Evolutionary conservation across 2,888 invertebrate species (phyloP), one percentile per base, ranked within the genome.

Genomic region (Cheilosia soror): DNA sequence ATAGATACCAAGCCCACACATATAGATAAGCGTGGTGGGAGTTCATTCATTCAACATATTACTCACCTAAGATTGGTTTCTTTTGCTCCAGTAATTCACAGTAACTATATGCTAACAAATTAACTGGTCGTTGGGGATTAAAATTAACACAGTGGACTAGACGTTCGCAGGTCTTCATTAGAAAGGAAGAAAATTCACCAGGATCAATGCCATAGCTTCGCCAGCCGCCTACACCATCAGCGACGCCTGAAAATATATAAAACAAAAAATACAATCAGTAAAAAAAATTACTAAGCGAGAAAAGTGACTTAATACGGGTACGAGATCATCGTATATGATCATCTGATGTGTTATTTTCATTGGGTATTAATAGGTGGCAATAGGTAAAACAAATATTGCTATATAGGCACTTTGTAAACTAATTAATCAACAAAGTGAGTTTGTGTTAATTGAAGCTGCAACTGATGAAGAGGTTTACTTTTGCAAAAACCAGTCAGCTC

Each of bases 191-290:
- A 93, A 99, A 99, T 91, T 97, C 96, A 66, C 99, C 98, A 1
- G 99, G 99, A 93, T 99, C 99, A 88, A 99, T 97, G 66, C 99
- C 99, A 92, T 99, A 98, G 87, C 97, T 96, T 90, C 98, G 95
- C 99, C 99, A 99, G 66, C 99, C 99, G 73, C 99, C 99, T 71
- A 99, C 99, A 87, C 99, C 99, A 93, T 99, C 99, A 81, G 99
- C 99, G 88, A 99, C 98, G 90, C 99, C 99, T 98, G 90, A 7
- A 92, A 91, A 63, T 51, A 49, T 1, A 71, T 57, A 40, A 11
- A 4, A 37, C 9, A 37, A 0, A 37, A 37, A 37, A 37, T 9
- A 2, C 51, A 63, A 13, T 55, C 25, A 25, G 51, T 51, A 25
- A 58, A 47, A 9, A 27, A 11, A 37, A 29, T 29, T 37, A 0